A percentile compares a stretch with the other conserved stretches of the same genome.
Conservation (phyloP, 1,140 invertebrate species). For the Zaprionus lachaisei region DNA sequence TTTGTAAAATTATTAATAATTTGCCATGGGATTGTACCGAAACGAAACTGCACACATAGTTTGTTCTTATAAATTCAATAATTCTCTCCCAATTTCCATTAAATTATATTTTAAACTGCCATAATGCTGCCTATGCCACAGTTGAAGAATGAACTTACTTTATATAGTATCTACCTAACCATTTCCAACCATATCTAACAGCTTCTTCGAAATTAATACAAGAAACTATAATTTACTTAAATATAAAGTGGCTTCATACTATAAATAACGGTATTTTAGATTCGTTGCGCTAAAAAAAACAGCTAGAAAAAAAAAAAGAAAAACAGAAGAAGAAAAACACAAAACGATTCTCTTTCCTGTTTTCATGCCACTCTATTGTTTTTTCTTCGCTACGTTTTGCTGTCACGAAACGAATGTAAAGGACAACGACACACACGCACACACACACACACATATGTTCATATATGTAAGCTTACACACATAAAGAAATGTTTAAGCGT, state of each 20-base stretch:
- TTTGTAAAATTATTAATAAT: too few relatives aligned
- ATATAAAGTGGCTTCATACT: conserved; percentile 5
- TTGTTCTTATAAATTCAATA: too few relatives aligned
- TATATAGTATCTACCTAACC: too few relatives aligned
- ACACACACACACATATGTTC: conserved; percentile 9
- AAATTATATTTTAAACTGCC: too few relatives aligned
- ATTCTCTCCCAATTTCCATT: too few relatives aligned
- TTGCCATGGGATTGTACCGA: too few relatives aligned
- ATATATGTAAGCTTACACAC: neutral
- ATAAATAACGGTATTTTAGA: conserved; percentile 30
- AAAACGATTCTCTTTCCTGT: conserved; percentile 40
- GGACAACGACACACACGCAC: conserved; percentile 28
- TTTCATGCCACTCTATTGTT: conserved; percentile 38
- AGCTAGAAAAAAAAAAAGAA: neutral
- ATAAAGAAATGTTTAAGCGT: conserved; percentile 38
- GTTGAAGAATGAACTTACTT: too few relatives aligned
- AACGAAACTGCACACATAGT: too few relatives aligned
- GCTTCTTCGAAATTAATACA: neutral
- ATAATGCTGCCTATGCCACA: too few relatives aligned
- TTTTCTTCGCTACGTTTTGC: conserved; percentile 32
- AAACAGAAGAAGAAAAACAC: conserved; percentile 13
- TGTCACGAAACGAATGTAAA: conserved; percentile 39
- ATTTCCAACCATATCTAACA: too few relatives aligned
- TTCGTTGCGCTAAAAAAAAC: conserved; percentile 9
- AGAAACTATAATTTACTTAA: conserved; percentile 1